These are phyloP conservation scores for Macrobrachium nipponense DNA, from an alignment of 1,140 invertebrate genomes.

Conservation along the genomic window DNA sequence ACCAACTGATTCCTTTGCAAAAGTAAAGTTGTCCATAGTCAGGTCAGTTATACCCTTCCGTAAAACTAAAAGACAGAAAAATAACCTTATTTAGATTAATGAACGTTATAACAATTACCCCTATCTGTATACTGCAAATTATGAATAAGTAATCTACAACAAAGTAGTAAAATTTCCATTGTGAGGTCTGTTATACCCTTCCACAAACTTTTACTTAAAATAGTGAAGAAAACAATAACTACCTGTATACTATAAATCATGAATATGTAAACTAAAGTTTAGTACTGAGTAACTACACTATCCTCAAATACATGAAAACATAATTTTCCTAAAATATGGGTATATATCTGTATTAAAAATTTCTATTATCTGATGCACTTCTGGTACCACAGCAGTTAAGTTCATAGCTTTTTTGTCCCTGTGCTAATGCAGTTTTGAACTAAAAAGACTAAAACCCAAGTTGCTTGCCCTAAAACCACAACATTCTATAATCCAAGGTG, in stretches of 20 bases:
- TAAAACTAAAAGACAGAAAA: slow-evolving; percentile 14
- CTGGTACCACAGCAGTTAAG: no score
- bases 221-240: background rate
- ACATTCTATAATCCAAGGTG: no score
- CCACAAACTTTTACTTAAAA: background rate
- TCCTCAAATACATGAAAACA: no score
- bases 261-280: no score
- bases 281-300: no score
- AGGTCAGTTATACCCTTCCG: slow-evolving; percentile 26
- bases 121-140: background rate
- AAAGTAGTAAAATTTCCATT: slow-evolving; percentile 21
- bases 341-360: no score
- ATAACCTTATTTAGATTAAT: background rate
- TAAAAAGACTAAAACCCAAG: no score
- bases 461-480: no score
- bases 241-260: background rate
- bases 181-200: slow-evolving; percentile 24
- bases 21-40: slow-evolving; percentile 47
- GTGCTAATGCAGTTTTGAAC: no score
- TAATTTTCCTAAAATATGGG: no score
- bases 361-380: no score
- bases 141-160: background rate
- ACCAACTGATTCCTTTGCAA: slow-evolving; percentile 43
- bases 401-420: no score
- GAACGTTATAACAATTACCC: background rate